Conservation (phyloP, 2,888 invertebrate genomes). For the Platycheirus rosarum region DNA sequence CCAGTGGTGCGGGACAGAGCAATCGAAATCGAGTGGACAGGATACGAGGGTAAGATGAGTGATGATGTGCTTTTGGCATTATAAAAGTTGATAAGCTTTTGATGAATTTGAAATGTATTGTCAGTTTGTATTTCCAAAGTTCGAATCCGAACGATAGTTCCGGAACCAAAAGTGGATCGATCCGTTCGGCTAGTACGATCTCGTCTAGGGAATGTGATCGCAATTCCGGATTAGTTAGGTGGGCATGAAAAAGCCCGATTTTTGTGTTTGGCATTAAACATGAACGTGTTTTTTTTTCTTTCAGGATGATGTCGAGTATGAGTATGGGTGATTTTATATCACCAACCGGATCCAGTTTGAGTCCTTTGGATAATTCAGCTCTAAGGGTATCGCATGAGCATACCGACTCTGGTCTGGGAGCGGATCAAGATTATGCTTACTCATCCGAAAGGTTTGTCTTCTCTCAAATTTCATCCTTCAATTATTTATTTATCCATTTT, state of each 20-base stretch:
- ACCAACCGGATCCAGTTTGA: conserved; percentile 82
- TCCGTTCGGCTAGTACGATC: conserved; percentile 85
- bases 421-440: conserved; percentile 89
- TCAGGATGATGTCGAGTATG: conserved; percentile 83
- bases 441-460: conserved; percentile 86
- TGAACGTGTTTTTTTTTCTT: conserved; percentile 21
- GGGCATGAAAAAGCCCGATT: conserved; percentile 66
- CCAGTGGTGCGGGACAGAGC: conserved; percentile 79
- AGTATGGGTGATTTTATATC: conserved; percentile 83
- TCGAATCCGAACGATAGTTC: conserved; percentile 81
- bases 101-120: conserved; percentile 71
- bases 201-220: conserved; percentile 84
- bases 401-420: conserved; percentile 90
- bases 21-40: conserved; percentile 82
- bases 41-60: conserved; percentile 81
- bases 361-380: conserved; percentile 82
- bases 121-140: conserved; percentile 82
- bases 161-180: conserved; percentile 83
- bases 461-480: conserved; percentile 39
- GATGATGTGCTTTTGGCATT: conserved; percentile 46
- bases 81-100: conserved; percentile 64
- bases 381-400: conserved; percentile 88
- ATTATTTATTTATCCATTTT: conserved; percentile 13
- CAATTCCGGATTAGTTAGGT: conserved; percentile 83
- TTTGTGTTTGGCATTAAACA: neutral